Evolutionary conservation across 2,113 vertebrate genomes (phyloP), one percentile per base, ranked within the genome.

Genomic region (Ptilorrhoa leucosticta): DNA sequence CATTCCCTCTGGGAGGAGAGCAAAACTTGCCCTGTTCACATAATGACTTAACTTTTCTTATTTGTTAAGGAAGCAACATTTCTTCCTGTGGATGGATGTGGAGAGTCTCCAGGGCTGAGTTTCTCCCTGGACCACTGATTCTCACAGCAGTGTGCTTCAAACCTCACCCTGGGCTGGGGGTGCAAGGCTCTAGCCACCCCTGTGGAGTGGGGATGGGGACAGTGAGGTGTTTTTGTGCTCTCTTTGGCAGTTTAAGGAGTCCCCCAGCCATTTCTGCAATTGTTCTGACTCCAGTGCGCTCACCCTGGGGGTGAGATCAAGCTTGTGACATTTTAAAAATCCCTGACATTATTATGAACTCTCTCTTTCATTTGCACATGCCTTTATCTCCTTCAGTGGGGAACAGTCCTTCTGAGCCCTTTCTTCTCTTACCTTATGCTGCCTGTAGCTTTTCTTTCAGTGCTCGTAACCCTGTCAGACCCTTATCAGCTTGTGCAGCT

Each of bases 401-500:
- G 64, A 90, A 20, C 1, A 93, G 35, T 47, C 72, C 84, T 81
- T 70, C 63, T 66, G 68, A 78, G 64, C n/a, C 51, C 33, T 83
- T 94, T 79, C 51, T 89, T 75, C 71, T 81, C 75, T 73, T 88
- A n/a, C 45, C 15, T 94, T 54, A 28, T 23, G 13, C 35, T 86
- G 71, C 64, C 88, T 89, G 79, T 22, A 79, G 42, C 50, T 90
- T 92, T 89, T 86, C 82, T 83, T 83, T 86, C 88, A 77, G 86
- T 83, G 88, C 83, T 90, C 3, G 0, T 90, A 95, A 90, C 68
- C 54, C 76, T 86, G 64, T 83, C 94, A 93, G 54, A 31, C 64
- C 42, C 64, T 94, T 93, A 95, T 86, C 90, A 92, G 71, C 42
- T 79, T 54, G 30, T 66, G 68, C 72, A 95, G 63, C 33, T 83